Conservation (phyloP, 2,113 vertebrate species). For the Pleuronectes platessa region DNA sequence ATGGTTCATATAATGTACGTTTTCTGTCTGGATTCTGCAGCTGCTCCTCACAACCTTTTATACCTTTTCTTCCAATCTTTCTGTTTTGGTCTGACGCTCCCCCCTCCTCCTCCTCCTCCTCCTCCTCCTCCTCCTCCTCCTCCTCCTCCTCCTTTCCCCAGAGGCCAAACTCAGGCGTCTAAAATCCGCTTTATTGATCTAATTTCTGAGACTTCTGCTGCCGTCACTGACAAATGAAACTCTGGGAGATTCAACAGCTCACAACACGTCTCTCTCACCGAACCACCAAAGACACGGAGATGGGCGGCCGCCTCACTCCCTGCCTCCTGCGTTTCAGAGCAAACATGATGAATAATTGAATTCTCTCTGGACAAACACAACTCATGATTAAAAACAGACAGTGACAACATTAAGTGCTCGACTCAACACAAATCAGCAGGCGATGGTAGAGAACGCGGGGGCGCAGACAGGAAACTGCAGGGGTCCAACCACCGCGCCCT, state of each 20-base stretch:
- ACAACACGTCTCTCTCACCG: not conserved
- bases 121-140: too few species aligned
- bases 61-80: too few species aligned
- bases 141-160: slow-evolving; percentile 1
- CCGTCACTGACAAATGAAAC: slow-evolving; percentile 15
- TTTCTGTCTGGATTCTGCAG: slow-evolving; percentile 27
- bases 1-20: slow-evolving; percentile 8
- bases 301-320: not conserved
- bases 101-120: not conserved
- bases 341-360: slow-evolving; percentile 65
- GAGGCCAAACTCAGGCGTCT: not conserved
- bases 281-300: not conserved
- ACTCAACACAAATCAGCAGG: slow-evolving; percentile 40
- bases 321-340: slow-evolving; percentile 12
- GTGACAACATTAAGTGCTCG: slow-evolving; percentile 40
- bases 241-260: slow-evolving; percentile 20
- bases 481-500: slow-evolving; percentile 14
- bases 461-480: slow-evolving; percentile 14
- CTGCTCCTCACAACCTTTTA: slow-evolving; percentile 1
- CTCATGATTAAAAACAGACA: slow-evolving; percentile 54
- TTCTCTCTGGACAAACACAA: slow-evolving; percentile 50
- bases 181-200: slow-evolving; percentile 32
- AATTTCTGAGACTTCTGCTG: not conserved
- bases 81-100: too few species aligned
- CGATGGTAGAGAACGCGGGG: not conserved